Evolutionary conservation across 2,113 vertebrate species (phyloP).

Genomic region (Ardeotis arabs): DNA sequence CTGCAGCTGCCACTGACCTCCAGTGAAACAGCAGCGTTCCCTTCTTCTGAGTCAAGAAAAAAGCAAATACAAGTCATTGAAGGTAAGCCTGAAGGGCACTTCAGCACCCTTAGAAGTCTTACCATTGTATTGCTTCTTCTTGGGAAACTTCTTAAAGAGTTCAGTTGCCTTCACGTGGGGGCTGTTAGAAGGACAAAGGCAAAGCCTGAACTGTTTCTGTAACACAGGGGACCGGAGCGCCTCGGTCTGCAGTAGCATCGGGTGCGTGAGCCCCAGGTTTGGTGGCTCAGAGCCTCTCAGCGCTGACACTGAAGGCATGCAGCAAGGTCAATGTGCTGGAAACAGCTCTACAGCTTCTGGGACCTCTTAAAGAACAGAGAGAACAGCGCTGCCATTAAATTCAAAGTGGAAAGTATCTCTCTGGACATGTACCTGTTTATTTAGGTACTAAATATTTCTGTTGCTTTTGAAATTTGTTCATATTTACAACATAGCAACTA

Average conservation of each 20-base stretch:
- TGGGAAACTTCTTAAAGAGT: background rate
- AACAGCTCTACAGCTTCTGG: background rate
- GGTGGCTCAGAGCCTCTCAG: background rate
- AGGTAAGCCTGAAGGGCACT: background rate
- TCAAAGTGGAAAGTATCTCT: background rate
- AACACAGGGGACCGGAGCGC: background rate
- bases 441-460: background rate
- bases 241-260: background rate
- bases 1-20: background rate
- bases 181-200: background rate
- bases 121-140: background rate
- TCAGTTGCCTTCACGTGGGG: background rate
- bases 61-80: background rate
- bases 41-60: background rate
- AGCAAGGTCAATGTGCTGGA: background rate
- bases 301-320: background rate
- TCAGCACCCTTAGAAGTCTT: background rate
- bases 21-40: background rate
- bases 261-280: background rate
- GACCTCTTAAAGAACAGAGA: background rate
- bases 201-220: background rate
- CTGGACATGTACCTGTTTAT: background rate
- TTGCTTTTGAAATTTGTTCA: background rate
- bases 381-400: background rate
- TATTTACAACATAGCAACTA: background rate